Evolutionary conservation across 1,140 invertebrate genomes (phyloP).

Genomic region (Drosophila baimaii): DNA sequence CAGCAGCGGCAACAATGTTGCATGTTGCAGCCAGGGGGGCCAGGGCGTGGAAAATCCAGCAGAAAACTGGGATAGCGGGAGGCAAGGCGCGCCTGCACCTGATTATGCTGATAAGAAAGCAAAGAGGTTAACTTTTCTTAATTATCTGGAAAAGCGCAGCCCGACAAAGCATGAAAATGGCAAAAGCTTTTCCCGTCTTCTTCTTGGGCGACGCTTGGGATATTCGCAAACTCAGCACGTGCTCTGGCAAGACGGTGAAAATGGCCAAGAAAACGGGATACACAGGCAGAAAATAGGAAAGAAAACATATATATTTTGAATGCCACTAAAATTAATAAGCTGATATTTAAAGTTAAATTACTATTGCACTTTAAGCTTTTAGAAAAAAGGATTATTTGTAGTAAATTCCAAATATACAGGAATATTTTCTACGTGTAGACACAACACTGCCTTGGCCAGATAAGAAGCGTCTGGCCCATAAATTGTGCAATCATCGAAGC

Average conservation of each 20-base stretch:
- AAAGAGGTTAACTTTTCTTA: slow-evolving; percentile 81
- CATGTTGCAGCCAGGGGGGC: slow-evolving; percentile 10
- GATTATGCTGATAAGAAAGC: slow-evolving; percentile 81
- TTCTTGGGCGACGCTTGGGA: slow-evolving; percentile 3
- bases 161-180: slow-evolving; percentile 38
- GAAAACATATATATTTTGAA: too few relatives aligned
- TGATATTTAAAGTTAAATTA: too few relatives aligned
- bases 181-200: slow-evolving; percentile 26
- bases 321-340: too few relatives aligned
- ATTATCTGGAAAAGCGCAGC: slow-evolving; percentile 76
- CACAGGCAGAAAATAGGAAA: slow-evolving; percentile 11
- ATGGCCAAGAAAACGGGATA: slow-evolving; percentile 3
- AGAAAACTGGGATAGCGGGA: slow-evolving; percentile 10
- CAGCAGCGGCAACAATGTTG: slow-evolving; percentile 51
- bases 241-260: not conserved
- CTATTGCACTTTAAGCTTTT: not conserved
- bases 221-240: slow-evolving; percentile 57
- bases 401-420: not conserved
- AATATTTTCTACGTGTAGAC: slow-evolving; percentile 9
- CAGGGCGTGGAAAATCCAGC: not conserved
- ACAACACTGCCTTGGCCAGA: slow-evolving; percentile 24
- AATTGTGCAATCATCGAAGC: slow-evolving; percentile 61
- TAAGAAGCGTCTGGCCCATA: slow-evolving; percentile 55
- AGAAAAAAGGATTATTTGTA: too few relatives aligned
- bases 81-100: slow-evolving; percentile 53